Conservation (phyloP, 2,113 vertebrate species). For the Mus pahari region DNA sequence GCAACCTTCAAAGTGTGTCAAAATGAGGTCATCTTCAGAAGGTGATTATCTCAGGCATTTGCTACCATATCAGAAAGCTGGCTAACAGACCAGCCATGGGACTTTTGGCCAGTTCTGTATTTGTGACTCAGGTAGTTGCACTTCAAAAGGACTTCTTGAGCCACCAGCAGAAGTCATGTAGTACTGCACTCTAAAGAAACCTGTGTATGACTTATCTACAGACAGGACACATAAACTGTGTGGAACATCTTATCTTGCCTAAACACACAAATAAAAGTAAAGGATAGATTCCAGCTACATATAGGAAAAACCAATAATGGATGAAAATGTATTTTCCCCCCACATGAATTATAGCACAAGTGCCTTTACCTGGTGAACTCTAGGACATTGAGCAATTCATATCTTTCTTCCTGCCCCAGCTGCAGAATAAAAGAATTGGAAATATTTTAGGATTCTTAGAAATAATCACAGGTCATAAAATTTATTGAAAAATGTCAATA, state of each 20-base stretch:
- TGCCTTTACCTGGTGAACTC: conserved; percentile 96
- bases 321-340: not conserved
- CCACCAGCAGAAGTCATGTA: not conserved
- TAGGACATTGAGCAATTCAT: conserved; percentile 95
- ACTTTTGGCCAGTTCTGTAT: not conserved
- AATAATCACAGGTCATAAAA: conserved; percentile 22
- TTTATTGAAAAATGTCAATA: conserved; percentile 32
- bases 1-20: not conserved
- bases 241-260: not conserved
- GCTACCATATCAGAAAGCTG: not conserved
- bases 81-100: not conserved
- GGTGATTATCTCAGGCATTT: not conserved
- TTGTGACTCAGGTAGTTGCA: not conserved
- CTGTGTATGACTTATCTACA: not conserved
- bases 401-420: conserved; percentile 94
- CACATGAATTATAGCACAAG: not conserved
- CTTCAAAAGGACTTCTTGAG: not conserved
- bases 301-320: conserved; percentile 17
- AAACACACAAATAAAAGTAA: conserved; percentile 49
- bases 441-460: conserved; percentile 35
- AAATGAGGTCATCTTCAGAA: not conserved
- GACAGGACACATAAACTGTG: not conserved
- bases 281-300: not conserved
- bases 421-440: conserved; percentile 77
- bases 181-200: not conserved